Base-by-base conservation (phyloP, 2,888 invertebrate species). In the Meloe dianella region DNA sequence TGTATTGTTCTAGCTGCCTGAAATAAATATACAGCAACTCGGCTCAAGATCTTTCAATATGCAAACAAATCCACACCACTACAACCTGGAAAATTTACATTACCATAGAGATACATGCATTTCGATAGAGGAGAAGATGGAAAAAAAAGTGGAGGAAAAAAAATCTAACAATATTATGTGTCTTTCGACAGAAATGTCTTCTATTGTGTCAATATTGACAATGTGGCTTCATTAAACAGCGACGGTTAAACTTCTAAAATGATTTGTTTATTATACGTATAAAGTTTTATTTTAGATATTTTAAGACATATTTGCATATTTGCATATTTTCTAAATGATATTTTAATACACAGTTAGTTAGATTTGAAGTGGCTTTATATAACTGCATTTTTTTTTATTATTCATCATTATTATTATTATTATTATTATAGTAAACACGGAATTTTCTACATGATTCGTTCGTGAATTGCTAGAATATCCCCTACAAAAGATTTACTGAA, bases 1-100 rank as follows among this genome's bases (percentile, higher is more conserved):
- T 66, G 51, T 54, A 54, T 54, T 54, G 66, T 59, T 67, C 57
- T 32, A 60, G 69, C 66, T 69, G 69, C 69, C n/a, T 69, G 69
- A 60, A 69, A 66, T 61, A 69, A 69, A 66, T 69, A 66, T 57
- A 47, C 24, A 60, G 63, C 60, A 64, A 64, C 61, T 63, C 41
- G 61, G 58, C 63, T 59, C 68, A 9, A 47, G 20, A 20, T 47
- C 47, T 47, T 20, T 62, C 32, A 29, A 35, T 63, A 32, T 24
- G 57, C 65, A 69, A 69, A 69, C 66, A 69, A n/a, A 22, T 17
- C 8, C 29, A 30, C 62, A 63, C 38, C 3, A 62, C 63, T 67
- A 47, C 9, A 47, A 20, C 7, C 47, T 7, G 24, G 30, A 60
- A 63, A 63, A 65, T 69, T 69, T 69, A 65, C 65, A 41, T 67